Percentiles rank a stretch among this genome's conserved stretches.
phyloP scores from a whole-genome alignment of 2,113 vertebrate genomes.

The Myotis davidii region DNA sequence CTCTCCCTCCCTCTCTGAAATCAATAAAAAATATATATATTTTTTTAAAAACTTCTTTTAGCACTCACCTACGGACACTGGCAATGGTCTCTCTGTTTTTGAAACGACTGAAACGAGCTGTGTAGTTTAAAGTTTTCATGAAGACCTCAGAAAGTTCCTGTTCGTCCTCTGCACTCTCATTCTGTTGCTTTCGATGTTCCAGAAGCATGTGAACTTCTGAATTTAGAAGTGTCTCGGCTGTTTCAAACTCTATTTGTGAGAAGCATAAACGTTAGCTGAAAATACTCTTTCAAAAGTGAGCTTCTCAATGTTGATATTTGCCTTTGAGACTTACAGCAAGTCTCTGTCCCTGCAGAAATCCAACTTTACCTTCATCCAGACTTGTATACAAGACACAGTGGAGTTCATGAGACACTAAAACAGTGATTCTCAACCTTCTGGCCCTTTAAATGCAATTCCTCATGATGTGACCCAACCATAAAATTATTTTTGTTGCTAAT shows the following conservation, averaged over 20 bases:
- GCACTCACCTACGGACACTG: slow-evolving; percentile 93
- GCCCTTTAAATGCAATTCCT: too few species aligned
- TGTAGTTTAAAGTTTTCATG: slow-evolving; percentile 99
- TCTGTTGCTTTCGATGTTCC: slow-evolving; percentile 98
- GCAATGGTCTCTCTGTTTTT: slow-evolving; percentile 99
- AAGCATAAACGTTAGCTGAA: slow-evolving; percentile 41
- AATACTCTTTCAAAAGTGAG: slow-evolving; percentile 5
- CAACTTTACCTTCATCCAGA: background rate
- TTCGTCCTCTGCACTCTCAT: slow-evolving; percentile 98
- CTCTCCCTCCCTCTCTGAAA: too few species aligned
- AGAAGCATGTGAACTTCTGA: slow-evolving; percentile 98
- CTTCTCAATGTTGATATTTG: slow-evolving; percentile 26
- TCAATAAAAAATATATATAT: too few species aligned
- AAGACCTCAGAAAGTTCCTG: slow-evolving; percentile 98
- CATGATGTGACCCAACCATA: too few species aligned
- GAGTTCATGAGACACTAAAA: background rate
- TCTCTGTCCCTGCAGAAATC: background rate
- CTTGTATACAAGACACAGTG: background rate
- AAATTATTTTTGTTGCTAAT: too few species aligned
- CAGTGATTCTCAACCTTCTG: too few species aligned
- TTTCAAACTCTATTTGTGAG: slow-evolving; percentile 93
- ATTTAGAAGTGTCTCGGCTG: slow-evolving; percentile 95
- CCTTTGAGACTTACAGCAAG: background rate
- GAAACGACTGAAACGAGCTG: slow-evolving; percentile 96
- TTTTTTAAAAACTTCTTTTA: background rate